These are phyloP conservation scores for Eretmocerus hayati DNA, from an alignment of 2,888 invertebrate genomes.

Conservation along the genomic window DNA sequence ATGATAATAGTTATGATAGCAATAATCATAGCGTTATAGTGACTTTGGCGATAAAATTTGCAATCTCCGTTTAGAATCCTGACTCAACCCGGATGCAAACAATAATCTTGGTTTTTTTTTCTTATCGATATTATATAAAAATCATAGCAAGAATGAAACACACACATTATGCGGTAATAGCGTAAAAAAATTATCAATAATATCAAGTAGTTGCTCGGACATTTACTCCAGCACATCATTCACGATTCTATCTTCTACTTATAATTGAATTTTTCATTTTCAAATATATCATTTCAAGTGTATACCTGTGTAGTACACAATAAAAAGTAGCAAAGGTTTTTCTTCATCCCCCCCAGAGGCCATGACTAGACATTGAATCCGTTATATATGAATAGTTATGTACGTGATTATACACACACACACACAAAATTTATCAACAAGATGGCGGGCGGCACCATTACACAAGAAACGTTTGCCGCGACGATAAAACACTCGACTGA, in stretches of 20 bases:
- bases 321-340: conserved; percentile 38
- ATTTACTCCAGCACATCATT: conserved; percentile 18
- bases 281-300: conserved; percentile 16
- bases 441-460: conserved; percentile 44
- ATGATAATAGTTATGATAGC: conserved; percentile 4
- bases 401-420: conserved; percentile 31
- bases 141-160: conserved; percentile 9
- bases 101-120: conserved; percentile 13
- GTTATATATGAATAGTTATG: conserved; percentile 25
- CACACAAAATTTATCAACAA: conserved; percentile 45
- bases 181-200: conserved; percentile 16
- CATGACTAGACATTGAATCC: conserved; percentile 47
- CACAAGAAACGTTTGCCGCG: conserved; percentile 42
- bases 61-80: conserved; percentile 11
- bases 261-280: conserved; percentile 25
- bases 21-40: conserved; percentile 15
- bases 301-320: conserved; percentile 25
- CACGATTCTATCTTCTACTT: conserved; percentile 10
- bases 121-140: neutral
- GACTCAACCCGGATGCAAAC: conserved; percentile 18
- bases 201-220: conserved; percentile 14
- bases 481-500: conserved; percentile 31
- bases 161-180: neutral
- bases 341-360: conserved; percentile 45
- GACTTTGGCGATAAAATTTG: conserved; percentile 22